These are phyloP conservation scores for Matsumurasca onukii DNA, from an alignment of 1,140 invertebrate genomes.

Conservation along the genomic window DNA sequence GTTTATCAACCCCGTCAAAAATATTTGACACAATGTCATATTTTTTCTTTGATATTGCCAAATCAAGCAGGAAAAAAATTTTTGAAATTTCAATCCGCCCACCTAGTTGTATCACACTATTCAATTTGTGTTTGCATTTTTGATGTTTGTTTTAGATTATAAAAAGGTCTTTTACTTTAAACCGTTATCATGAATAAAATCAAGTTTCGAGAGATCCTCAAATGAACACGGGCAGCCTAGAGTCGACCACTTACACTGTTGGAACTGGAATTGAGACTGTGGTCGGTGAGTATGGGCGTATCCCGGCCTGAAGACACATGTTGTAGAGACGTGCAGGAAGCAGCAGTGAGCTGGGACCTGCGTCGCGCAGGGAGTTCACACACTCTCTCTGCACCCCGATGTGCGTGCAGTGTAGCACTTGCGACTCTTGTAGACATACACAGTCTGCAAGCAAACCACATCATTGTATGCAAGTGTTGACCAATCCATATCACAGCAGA, in stretches of 20 bases:
- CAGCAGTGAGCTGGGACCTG: constrained; percentile 64
- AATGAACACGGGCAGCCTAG: no score
- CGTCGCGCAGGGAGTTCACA: constrained; percentile 59
- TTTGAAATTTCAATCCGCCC: no score
- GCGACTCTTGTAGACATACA: constrained; percentile 52
- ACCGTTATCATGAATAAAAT: no score
- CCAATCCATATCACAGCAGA: background rate
- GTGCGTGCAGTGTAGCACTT: constrained; percentile 54
- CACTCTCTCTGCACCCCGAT: constrained; percentile 66
- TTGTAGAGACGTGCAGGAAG: constrained; percentile 64
- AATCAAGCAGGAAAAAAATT: no score
- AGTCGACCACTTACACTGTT: constrained; percentile 11
- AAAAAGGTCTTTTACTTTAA: no score
- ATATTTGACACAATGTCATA: no score
- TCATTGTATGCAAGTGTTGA: background rate
- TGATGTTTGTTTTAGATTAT: no score
- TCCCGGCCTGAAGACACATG: constrained; percentile 59
- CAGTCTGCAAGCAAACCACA: constrained; percentile 57
- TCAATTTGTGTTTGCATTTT: no score
- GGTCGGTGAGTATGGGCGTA: constrained; percentile 60
- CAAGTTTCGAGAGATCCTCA: no score
- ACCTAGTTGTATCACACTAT: no score
- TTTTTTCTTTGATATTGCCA: no score
- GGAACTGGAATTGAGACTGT: constrained; percentile 2
- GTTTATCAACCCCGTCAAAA: no score